Base-by-base conservation (phyloP, 2,797 vertebrate species). In the Thamnophis elegans region DNA sequence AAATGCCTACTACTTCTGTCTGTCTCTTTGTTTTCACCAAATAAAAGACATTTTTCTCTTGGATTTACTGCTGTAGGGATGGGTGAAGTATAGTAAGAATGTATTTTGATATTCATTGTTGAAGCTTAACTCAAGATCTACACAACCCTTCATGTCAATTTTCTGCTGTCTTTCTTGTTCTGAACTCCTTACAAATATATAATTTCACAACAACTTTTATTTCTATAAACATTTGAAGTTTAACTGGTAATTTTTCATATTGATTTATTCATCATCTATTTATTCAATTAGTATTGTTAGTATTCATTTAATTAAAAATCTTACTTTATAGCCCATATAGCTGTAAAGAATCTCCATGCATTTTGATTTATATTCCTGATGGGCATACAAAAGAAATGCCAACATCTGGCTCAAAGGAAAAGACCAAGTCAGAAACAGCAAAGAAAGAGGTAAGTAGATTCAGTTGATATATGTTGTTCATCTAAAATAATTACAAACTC, bases 351-450 rank as follows among this genome's bases (percentile, higher is more conserved):
- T 98, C 99, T 73, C 99, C 99, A 0, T 99, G 99, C 94, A 96
- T 99, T 95, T 97, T 99, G 95, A 97, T 99, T 95, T 99, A 98
- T 95, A 99, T 99, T 93, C 99, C 99, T 92, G 99, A 99, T 91
- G 99, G 99, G 11, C 99, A 99, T 95, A 99, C 98, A 62, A 99
- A 99, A 95, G 99, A 99, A 95, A 99, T 99, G 99, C 99, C 99
- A 55, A 99, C 99, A 0, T 98, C 98, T 68, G 99, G 99, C 32
- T 99, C 99, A 93, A 99, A 99, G 96, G 99, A 99, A 93, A 99
- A 99, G 97, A 97, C 96, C 95, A 99, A 99, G 97, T 97, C 94
- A 94, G 98, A 98, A 96, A 87, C 95, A 59, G 92, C 96, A 26
- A 98, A 97, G 94, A 98, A 97, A 93, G 97, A 98, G 96, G 98